phyloP scores from a whole-genome alignment of 1,140 invertebrate species.

The Glomeris maerens region DNA sequence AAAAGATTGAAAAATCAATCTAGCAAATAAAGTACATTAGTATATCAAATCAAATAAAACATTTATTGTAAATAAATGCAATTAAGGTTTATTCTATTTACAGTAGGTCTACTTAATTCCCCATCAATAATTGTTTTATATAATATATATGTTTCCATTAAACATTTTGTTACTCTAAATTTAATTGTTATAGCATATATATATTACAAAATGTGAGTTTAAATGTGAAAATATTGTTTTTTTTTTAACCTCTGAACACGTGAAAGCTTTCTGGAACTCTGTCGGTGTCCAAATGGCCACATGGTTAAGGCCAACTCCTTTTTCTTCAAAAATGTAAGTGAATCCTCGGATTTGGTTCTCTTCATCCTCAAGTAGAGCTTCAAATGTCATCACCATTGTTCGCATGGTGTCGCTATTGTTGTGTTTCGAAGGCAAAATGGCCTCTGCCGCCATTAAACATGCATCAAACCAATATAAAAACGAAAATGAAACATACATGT shows the following conservation, averaged over 20 bases:
- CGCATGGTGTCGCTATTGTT: conserved; percentile 59
- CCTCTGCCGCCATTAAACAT: conserved; percentile 37
- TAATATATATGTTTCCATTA: no score
- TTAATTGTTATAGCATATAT: no score
- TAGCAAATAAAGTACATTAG: not conserved
- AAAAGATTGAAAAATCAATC: not conserved
- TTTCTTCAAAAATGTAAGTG: conserved; percentile 70
- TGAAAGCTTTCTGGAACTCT: conserved; percentile 47
- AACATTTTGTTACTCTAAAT: no score
- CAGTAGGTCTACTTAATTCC: no score
- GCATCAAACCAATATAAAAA: conserved; percentile 7
- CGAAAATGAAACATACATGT: conserved; percentile 18
- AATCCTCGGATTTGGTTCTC: conserved; percentile 58
- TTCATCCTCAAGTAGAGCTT: conserved; percentile 61
- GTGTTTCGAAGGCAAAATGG: conserved; percentile 61
- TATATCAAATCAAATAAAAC: not conserved
- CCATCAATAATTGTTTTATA: no score
- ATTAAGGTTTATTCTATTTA: no score
- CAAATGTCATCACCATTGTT: conserved; percentile 56
- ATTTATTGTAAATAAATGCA: not conserved
- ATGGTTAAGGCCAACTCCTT: conserved; percentile 63
- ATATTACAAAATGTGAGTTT: no score
- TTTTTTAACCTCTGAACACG: conserved; percentile 45
- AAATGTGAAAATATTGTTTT: no score
- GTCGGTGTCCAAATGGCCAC: conserved; percentile 62